Conservation (phyloP, 2,113 vertebrate genomes). For the Myotis brandtii region DNA sequence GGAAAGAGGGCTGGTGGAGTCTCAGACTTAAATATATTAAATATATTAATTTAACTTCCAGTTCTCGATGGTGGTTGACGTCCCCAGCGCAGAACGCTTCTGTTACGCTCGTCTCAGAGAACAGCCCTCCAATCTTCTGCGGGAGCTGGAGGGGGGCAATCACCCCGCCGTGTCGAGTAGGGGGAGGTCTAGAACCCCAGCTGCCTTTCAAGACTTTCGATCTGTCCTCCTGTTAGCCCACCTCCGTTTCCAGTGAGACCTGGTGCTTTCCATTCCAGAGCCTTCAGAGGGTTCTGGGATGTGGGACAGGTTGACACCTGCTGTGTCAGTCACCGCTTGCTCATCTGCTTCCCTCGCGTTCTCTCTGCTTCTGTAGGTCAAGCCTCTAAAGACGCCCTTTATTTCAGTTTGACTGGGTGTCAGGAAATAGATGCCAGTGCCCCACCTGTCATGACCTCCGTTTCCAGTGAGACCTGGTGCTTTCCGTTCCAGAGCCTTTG, state of each 20-base stretch:
- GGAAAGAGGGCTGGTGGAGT: neutral
- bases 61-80: rapidly evolving
- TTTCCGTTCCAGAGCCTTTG: too few species aligned
- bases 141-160: neutral
- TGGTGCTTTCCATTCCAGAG: too few species aligned
- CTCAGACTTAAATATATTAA: neutral
- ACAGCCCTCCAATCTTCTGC: neutral
- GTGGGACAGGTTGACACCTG: neutral
- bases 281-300: neutral
- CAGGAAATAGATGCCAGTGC: neutral
- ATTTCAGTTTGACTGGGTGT: neutral
- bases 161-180: rapidly evolving
- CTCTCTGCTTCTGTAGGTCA: neutral
- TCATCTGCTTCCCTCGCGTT: neutral
- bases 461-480: too few species aligned
- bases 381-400: neutral
- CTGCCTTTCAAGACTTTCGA: neutral
- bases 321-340: neutral
- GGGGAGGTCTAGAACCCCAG: neutral
- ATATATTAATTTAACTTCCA: neutral
- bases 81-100: neutral
- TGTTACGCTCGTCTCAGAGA: neutral
- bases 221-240: neutral
- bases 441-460: neutral
- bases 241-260: neutral